Percentiles rank a stretch among this genome's conserved stretches.
phyloP scores from a whole-genome alignment of 2,797 vertebrate genomes.

The Scleropages formosus region DNA sequence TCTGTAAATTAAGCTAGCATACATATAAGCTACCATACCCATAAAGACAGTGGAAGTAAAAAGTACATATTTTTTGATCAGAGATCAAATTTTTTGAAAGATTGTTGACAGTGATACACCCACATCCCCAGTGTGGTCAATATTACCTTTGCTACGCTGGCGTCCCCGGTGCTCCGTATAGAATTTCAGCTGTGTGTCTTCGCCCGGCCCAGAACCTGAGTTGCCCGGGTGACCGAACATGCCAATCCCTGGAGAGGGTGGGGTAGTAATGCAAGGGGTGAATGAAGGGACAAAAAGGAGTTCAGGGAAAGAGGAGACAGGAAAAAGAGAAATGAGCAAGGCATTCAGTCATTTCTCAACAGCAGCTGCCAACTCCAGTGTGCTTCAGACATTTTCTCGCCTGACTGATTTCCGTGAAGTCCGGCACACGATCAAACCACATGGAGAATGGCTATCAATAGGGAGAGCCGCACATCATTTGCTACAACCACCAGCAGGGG shows the following conservation, averaged over 20 bases:
- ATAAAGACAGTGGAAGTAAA: no score
- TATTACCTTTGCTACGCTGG: conserved; percentile 86
- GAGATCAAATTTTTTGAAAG: neutral
- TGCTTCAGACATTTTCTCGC: no score
- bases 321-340: neutral
- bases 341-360: no score
- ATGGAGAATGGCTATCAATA: neutral
- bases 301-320: neutral
- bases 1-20: no score
- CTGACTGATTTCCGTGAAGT: no score
- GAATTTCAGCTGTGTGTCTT: conserved; percentile 90
- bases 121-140: no score
- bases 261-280: neutral
- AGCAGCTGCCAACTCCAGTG: no score
- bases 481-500: no score
- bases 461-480: neutral
- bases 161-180: conserved; percentile 89
- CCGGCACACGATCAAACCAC: no score
- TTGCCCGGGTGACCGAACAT: conserved; percentile 83
- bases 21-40: no score
- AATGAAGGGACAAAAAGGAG: neutral
- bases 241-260: conserved; percentile 66
- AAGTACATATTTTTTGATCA: no score
- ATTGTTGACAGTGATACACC: neutral
- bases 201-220: conserved; percentile 87